Conservation (phyloP, 2,888 invertebrate species). For the Himalopsyche japonica region DNA sequence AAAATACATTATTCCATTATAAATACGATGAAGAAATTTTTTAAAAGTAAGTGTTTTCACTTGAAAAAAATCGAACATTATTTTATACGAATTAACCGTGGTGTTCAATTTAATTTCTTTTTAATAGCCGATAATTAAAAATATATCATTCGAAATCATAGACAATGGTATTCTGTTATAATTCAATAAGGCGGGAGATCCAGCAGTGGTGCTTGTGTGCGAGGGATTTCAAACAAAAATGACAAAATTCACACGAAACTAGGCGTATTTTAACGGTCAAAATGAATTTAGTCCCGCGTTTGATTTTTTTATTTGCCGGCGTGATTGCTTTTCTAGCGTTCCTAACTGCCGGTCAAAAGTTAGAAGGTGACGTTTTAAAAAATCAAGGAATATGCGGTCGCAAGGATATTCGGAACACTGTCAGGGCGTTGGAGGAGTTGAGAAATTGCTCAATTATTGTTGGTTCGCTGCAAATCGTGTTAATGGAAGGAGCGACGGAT, state of each 20-base stretch:
- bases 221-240: neutral
- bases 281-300: neutral
- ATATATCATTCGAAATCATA: neutral
- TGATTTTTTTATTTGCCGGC: neutral
- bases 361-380: slow-evolving; percentile 25
- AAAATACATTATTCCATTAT: neutral
- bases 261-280: neutral
- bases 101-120: neutral
- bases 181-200: neutral
- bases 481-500: slow-evolving; percentile 61
- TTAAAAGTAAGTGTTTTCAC: neutral
- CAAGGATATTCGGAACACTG: slow-evolving; percentile 42
- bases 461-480: slow-evolving; percentile 74
- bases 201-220: neutral
- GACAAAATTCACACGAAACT: neutral
- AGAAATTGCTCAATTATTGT: slow-evolving; percentile 63
- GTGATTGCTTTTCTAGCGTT: neutral
- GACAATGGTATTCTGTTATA: neutral
- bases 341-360: neutral
- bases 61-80: neutral
- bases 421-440: slow-evolving; percentile 39
- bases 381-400: slow-evolving; percentile 46
- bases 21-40: neutral
- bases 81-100: neutral
- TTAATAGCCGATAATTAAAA: neutral